Evolutionary conservation across 2,797 vertebrate genomes (phyloP).

Genomic region (Sebastes nivosus): DNA sequence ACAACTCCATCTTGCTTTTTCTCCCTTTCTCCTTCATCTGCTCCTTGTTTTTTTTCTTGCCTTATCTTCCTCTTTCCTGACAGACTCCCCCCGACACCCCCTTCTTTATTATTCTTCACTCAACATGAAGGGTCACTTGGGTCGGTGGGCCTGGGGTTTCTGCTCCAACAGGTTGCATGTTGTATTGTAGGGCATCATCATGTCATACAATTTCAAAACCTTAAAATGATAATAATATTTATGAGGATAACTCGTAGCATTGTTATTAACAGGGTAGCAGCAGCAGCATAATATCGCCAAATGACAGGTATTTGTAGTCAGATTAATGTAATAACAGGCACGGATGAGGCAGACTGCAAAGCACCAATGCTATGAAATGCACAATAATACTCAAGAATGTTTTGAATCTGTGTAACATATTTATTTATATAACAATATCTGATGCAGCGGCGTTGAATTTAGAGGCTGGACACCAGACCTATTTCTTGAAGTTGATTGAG

Average conservation of each 20-base stretch:
- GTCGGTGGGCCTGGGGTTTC: not conserved
- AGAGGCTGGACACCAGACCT: constrained; percentile 9
- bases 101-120: constrained; percentile 5
- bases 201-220: not conserved
- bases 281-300: not conserved
- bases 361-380: not conserved
- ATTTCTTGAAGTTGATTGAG: constrained; percentile 38
- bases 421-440: not conserved
- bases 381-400: not conserved
- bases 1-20: constrained; percentile 64
- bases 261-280: not conserved
- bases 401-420: not conserved
- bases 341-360: not conserved
- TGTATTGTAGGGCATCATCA: not conserved
- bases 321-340: too few relatives aligned
- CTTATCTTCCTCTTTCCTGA: constrained; percentile 32
- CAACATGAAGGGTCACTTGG: not conserved
- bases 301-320: not conserved
- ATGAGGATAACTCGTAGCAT: not conserved
- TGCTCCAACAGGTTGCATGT: not conserved
- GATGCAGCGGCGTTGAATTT: not conserved
- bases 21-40: constrained; percentile 48
- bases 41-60: constrained; percentile 23
- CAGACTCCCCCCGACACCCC: not conserved
- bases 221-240: not conserved